Evolutionary conservation across 2,888 invertebrate species (phyloP).

Genomic region (Caenorhabditis wallacei): DNA sequence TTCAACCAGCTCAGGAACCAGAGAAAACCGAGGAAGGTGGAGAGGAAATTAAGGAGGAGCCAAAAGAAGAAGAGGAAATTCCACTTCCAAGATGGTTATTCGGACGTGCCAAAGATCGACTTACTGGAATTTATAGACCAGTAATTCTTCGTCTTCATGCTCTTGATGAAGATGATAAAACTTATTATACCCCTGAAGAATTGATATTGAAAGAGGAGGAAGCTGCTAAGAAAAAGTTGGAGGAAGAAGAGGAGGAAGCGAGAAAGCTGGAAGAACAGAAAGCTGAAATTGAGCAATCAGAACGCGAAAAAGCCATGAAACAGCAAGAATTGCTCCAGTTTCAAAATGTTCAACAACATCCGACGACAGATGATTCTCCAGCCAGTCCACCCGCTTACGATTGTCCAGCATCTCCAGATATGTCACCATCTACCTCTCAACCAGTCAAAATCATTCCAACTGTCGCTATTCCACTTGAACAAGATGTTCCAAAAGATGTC

Average conservation of each 20-base stretch:
- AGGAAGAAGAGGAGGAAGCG: slow-evolving; percentile 13
- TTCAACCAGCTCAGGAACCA: not conserved
- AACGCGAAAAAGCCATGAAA: not conserved
- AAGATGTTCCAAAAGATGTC: not conserved
- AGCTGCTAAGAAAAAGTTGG: not conserved
- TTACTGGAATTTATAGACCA: not conserved
- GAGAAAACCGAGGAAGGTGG: not conserved
- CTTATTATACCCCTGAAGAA: slow-evolving; percentile 6
- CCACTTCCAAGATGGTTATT: not conserved
- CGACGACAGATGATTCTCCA: slow-evolving; percentile 22
- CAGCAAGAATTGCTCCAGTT: not conserved
- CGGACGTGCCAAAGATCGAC: slow-evolving; percentile 26
- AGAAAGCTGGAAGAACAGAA: not conserved
- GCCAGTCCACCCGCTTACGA: slow-evolving; percentile 21
- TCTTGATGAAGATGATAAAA: slow-evolving; percentile 29
- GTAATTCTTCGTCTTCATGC: slow-evolving; percentile 33
- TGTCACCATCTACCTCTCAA: slow-evolving; percentile 20
- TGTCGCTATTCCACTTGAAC: not conserved
- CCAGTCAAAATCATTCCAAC: slow-evolving; percentile 34
- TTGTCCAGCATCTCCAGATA: slow-evolving; percentile 43
- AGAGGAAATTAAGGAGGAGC: not conserved
- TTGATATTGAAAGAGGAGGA: not conserved
- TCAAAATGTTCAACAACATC: not conserved
- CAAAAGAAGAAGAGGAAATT: not conserved
- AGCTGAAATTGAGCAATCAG: not conserved